A percentile compares a stretch with the other conserved stretches of the same genome.
Evolutionary conservation across 2,797 vertebrate genomes (phyloP).

Genomic region (Fringilla coelebs): DNA sequence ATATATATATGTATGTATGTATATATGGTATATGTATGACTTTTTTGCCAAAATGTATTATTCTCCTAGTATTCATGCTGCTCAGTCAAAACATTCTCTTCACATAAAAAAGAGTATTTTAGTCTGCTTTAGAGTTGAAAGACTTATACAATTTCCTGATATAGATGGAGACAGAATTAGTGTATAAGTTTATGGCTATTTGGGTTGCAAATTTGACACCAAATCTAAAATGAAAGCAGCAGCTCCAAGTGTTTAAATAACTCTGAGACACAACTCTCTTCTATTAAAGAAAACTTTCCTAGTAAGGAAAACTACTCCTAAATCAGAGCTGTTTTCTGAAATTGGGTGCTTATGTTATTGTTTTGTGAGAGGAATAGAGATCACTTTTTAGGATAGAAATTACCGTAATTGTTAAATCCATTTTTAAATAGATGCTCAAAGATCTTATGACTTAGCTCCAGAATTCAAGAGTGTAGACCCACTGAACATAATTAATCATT

Average conservation of each 20-base stretch:
- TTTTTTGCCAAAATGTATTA: not conserved
- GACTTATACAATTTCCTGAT: not conserved
- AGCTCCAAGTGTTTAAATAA: not conserved
- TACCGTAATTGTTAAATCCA: fast-evolving
- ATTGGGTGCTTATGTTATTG: not conserved
- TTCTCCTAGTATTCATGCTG: not conserved
- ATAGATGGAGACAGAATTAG: not conserved
- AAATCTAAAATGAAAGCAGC: not conserved
- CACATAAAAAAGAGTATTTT: not conserved
- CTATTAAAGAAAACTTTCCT: not conserved
- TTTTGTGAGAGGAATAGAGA: not conserved
- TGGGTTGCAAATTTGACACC: not conserved
- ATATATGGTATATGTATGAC: fast-evolving
- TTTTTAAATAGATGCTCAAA: not conserved
- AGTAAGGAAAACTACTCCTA: not conserved
- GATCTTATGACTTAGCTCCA: not conserved
- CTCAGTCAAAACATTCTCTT: not conserved
- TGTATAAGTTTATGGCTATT: not conserved
- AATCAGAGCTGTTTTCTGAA: not conserved
- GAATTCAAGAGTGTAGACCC: not conserved
- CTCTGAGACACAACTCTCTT: not conserved
- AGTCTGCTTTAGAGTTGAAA: not conserved
- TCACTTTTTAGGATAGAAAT: not conserved
- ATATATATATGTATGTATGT: not conserved
- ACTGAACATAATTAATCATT: not conserved